These are phyloP conservation scores for Lacanobia oleracea DNA, from an alignment of 2,888 invertebrate species.

Conservation along the genomic window DNA sequence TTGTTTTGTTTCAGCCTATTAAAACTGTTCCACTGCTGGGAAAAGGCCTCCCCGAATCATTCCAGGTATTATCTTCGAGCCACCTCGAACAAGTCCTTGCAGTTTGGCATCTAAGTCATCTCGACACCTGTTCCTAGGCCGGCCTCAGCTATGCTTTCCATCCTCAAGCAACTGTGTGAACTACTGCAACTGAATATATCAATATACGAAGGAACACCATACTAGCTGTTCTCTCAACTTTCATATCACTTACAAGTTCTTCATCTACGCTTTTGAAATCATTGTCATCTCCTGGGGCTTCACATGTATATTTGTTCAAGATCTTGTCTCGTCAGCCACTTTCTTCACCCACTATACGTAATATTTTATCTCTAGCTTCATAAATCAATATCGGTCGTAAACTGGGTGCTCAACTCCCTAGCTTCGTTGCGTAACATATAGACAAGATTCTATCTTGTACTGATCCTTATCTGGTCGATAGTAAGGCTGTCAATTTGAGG, in stretches of 20 bases:
- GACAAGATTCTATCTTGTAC: conserved; percentile 5
- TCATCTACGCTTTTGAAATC: not conserved
- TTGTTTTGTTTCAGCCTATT: too few species aligned
- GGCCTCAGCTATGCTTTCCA: too few species aligned
- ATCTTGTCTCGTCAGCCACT: conserved; percentile 25
- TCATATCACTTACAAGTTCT: not conserved
- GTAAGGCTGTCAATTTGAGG: conserved; percentile 28
- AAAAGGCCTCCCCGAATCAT: too few species aligned
- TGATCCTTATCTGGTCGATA: conserved; percentile 44
- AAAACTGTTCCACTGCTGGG: too few species aligned
- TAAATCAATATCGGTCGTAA: conserved; percentile 35
- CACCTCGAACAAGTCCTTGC: too few species aligned
- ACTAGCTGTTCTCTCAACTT: too few species aligned
- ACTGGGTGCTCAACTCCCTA: not conserved
- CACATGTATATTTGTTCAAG: not conserved
- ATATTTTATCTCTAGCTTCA: conserved; percentile 25
- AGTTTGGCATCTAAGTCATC: too few species aligned
- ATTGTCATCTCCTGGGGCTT: not conserved
- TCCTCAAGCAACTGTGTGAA: too few species aligned
- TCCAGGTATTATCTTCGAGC: too few species aligned
- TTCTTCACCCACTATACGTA: conserved; percentile 19
- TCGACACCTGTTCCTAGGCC: too few species aligned
- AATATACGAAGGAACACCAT: too few species aligned
- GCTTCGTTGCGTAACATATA: conserved; percentile 22
- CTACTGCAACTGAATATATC: too few species aligned